Percentiles rank a stretch among this genome's conserved stretches.
Conservation (phyloP, 2,797 vertebrate species). For the Molothrus aeneus region DNA sequence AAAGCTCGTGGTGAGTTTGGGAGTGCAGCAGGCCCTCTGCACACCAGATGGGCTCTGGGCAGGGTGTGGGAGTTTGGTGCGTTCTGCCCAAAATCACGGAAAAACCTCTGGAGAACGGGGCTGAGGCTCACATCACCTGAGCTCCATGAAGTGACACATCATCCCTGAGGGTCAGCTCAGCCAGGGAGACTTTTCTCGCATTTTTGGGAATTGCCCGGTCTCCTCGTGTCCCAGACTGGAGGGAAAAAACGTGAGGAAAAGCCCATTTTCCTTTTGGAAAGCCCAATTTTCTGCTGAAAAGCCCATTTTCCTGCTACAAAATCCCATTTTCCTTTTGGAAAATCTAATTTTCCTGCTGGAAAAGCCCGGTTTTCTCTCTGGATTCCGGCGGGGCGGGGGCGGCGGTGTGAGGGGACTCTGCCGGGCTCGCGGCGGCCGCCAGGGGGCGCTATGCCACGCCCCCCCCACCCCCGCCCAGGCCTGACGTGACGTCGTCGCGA, state of each 20-base stretch:
- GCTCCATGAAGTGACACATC: neutral
- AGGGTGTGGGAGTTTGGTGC: accelerated
- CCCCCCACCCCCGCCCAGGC: neutral
- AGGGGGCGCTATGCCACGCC: neutral
- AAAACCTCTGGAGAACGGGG: neutral
- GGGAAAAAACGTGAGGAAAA: accelerated
- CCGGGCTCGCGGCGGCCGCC: accelerated
- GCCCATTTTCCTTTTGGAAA: too few relatives aligned
- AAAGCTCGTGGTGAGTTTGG: neutral
- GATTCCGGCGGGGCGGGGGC: accelerated
- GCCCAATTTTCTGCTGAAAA: too few relatives aligned
- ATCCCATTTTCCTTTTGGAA: neutral
- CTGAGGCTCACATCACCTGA: accelerated
- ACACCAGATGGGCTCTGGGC: neutral
- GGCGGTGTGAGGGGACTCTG: neutral
- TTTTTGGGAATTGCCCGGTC: accelerated
- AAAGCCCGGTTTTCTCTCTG: neutral
- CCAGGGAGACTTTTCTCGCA: accelerated
- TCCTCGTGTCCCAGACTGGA: accelerated
- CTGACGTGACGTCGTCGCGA: slow-evolving; percentile 20
- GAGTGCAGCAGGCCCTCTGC: neutral
- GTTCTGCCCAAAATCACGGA: neutral
- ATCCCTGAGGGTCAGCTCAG: neutral
- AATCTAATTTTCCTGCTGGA: neutral
- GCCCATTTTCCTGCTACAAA: neutral